Evolutionary conservation across 2,113 vertebrate species (phyloP).

Genomic region (Elephantulus edwardii): DNA sequence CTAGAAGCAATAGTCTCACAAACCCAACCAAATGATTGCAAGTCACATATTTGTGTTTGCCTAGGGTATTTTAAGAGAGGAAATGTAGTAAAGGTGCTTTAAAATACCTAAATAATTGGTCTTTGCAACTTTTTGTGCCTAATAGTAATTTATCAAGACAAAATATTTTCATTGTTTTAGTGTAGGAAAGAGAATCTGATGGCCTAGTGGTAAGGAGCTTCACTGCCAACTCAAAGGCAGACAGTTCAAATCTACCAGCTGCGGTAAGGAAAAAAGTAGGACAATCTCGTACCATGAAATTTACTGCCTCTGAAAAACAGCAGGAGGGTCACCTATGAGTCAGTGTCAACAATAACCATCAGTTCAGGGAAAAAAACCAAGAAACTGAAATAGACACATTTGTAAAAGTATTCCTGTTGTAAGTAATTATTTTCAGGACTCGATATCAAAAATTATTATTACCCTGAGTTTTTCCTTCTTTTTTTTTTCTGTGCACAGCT

Average conservation of each 20-base stretch:
- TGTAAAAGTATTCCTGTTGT: slow-evolving; percentile 8
- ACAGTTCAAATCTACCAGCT: too few relatives aligned
- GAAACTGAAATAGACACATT: not conserved
- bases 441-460: not conserved
- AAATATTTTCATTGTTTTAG: not conserved
- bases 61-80: not conserved
- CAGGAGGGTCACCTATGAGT: too few relatives aligned
- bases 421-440: not conserved
- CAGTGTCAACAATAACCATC: too few relatives aligned
- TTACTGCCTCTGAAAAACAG: too few relatives aligned
- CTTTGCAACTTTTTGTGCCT: slow-evolving; percentile 3
- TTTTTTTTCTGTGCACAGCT: not conserved
- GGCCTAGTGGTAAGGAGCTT: too few relatives aligned
- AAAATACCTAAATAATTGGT: not conserved
- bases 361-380: too few relatives aligned
- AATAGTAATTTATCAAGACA: slow-evolving; percentile 10
- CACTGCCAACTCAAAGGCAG: too few relatives aligned
- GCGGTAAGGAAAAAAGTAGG: too few relatives aligned
- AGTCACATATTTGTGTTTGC: not conserved
- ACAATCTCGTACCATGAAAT: too few relatives aligned
- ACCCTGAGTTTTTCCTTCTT: not conserved
- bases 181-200: too few relatives aligned
- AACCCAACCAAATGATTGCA: not conserved
- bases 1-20: not conserved
- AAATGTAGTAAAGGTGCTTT: not conserved